Evolutionary conservation across 2,888 invertebrate species (phyloP), one percentile per base, ranked within the genome.

Genomic region (Thereva nobilitata): DNA sequence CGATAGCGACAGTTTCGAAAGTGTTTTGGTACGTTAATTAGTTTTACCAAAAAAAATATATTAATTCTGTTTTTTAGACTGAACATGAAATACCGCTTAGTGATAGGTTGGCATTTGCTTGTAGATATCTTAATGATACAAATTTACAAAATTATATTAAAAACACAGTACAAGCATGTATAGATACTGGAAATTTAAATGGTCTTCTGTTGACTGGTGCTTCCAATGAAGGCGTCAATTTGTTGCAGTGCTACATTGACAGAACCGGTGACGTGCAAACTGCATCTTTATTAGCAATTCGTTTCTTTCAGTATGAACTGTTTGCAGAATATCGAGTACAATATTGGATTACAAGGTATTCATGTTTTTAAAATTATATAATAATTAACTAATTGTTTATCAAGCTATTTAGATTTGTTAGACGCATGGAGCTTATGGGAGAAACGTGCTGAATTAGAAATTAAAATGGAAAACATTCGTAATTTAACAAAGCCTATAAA

Each of bases 371-470:
- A 34, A 7, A 5, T 3, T 4, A 35, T 4, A 35, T 5, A 0
- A 5, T 34, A 34, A 7, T 3, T 52, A 10, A 5, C 35, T 47
- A 10, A 47, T n/a, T 47, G 9, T 42, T 42, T 42, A 64, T 70
- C 52, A 77, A 93, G 92, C 80, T 96, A 95, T 82, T 86, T 93
- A 73, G 85, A 86, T 71, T 83, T 96, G 68, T 83, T 97, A 72
- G 94, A 97, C 80, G 86, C 89, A 61, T 96, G 96, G 95, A 88
- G 89, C 76, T 84, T 95, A 78, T 97, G 95, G 95, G 89, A 89
- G 78, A 89, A 91, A 78, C 86, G 96, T 63, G 93, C 94, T 4
- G 88, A 91, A 75, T 90, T 97, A 78, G 96, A 97, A 82, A 92
- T 94, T 72, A 87, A 87, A 76, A 86, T 89, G 79, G 85, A 87